Conservation (phyloP, 2,888 invertebrate genomes). For the Drosophila prolongata region DNA sequence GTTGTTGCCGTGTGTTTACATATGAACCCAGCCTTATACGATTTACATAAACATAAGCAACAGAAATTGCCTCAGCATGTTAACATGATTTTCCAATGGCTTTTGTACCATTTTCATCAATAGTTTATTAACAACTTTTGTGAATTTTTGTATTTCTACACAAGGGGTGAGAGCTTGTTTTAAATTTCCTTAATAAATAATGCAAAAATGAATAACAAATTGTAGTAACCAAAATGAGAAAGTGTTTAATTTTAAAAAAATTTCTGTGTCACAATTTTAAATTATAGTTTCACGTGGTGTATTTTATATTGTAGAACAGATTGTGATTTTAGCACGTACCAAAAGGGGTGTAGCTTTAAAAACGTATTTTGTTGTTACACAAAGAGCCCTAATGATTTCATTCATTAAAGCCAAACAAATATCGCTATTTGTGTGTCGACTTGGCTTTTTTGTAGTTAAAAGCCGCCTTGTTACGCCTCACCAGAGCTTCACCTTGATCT, state of each 20-base stretch:
- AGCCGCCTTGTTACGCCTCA: slow-evolving; percentile 58
- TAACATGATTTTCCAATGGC: slow-evolving; percentile 52
- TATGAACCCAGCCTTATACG: slow-evolving; percentile 34
- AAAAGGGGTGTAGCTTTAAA: too few relatives aligned
- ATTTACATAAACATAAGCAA: slow-evolving; percentile 43
- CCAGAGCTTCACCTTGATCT: slow-evolving; percentile 65
- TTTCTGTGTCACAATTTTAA: too few relatives aligned
- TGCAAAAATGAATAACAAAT: neutral
- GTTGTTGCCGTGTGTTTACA: slow-evolving; percentile 33
- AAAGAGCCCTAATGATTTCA: slow-evolving; percentile 32
- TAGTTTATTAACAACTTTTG: slow-evolving; percentile 3
- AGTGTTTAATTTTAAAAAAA: too few relatives aligned
- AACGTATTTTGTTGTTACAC: neutral
- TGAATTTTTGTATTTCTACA: neutral
- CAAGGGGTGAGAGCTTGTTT: slow-evolving; percentile 15
- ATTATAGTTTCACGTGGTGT: too few relatives aligned
- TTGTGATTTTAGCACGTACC: too few relatives aligned
- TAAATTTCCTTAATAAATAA: neutral
- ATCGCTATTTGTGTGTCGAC: slow-evolving; percentile 20
- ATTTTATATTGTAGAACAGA: too few relatives aligned
- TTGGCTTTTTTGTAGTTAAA: slow-evolving; percentile 27
- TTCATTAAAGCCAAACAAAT: slow-evolving; percentile 30
- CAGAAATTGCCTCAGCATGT: slow-evolving; percentile 37
- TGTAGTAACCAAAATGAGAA: neutral
- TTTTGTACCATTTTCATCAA: slow-evolving; percentile 19